Base-by-base conservation (phyloP, 1,140 invertebrate genomes). In the Melipona quadrifasciata region DNA sequence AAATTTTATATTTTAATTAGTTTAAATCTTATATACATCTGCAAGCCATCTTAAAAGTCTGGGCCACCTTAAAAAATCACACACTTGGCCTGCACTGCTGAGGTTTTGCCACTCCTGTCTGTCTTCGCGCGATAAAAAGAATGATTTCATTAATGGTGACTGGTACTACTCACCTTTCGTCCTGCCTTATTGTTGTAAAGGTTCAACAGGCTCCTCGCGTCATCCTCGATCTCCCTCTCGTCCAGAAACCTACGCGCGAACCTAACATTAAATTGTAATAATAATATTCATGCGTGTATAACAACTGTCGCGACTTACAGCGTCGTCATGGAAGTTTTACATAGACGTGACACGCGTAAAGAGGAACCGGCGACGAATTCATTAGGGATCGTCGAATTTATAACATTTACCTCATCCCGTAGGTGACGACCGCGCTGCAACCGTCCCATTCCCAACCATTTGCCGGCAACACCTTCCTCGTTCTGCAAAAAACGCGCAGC, bases 121-220 rank as follows among this genome's bases (percentile, higher is more conserved):
- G 1, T 14, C 14, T 61, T n/a, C 11, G 24, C 58, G 24, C n/a
- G 71, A 53, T 51, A 27, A 73, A 27, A 27, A 17, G 8, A 76
- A 76, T 51, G 72, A 51, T 11, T 47, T 76, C 64, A 82, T 76
- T 55, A 82, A 76, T 21, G 14, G 39, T 47, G 53, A 47, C 31
- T 27, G 10, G 64, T 11, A 31, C 85, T 84, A 93, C 93, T 93
- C 94, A 99, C 98, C 97, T 98, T 98, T 94, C 98, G 95, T 72
- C 98, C 99, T 47, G 98, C 98, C 91, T 97, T 96, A 95, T 99
- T 99, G 94, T 99, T 99, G 94, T 99, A 99, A 55, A 99, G 95
- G 95, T 99, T 99, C 98, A 99, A 99, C 86, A 99, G 95, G 76
- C 97, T 97, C 57, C 98, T 95, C 8, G 97, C 97, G 93, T 98